Evolutionary conservation across 2,888 invertebrate genomes (phyloP), one percentile per base, ranked within the genome.

Genomic region (Drosophila siamana): DNA sequence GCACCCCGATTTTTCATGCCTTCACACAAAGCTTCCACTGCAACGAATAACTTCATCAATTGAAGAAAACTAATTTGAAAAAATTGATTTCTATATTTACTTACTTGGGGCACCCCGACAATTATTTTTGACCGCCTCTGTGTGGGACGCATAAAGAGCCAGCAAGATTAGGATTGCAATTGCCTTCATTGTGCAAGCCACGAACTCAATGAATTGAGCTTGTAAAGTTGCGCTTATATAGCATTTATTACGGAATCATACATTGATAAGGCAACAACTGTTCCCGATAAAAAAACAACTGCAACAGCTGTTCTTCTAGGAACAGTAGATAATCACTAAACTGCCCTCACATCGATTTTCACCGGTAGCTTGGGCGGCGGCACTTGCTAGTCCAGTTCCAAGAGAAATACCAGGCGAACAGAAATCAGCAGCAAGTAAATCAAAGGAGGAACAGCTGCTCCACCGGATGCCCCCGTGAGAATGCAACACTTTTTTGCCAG

Each of bases 31-130:
- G 11, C 38, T 5, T n/a, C 8, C 22, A 13, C 64, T 64, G 28
- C 8, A 51, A 7, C 8, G 19, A 2, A 30, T 5, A 2, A 47
- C 2, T 40, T 6, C 2, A 19, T 19, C 3, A 28, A 6, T 19
- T 33, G 11, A 19, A 16, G 3, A 0, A 30, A 11, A 28, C 3
- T 6, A 16, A 16, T 5, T 3, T 3, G n/a, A 1, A 13, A 26
- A 9, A 9, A 7, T 2, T 28, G 6, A 9, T 19, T 8, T n/a
- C 9, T 33, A 15, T 15, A 41, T n/a, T 13, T 26, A 43, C 43
- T 15, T 54, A 64, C 50, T 15, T 0, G 22, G 15, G 36, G 16
- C 19, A n/a, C 60, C 69, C 4, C 30, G 52, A 8, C 68, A 69
- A 16, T n/a, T 24, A 13, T 16, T 46, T 28, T 3, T 7, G 4